Conservation (phyloP, 2,113 vertebrate genomes). For the Buteo buteo region DNA sequence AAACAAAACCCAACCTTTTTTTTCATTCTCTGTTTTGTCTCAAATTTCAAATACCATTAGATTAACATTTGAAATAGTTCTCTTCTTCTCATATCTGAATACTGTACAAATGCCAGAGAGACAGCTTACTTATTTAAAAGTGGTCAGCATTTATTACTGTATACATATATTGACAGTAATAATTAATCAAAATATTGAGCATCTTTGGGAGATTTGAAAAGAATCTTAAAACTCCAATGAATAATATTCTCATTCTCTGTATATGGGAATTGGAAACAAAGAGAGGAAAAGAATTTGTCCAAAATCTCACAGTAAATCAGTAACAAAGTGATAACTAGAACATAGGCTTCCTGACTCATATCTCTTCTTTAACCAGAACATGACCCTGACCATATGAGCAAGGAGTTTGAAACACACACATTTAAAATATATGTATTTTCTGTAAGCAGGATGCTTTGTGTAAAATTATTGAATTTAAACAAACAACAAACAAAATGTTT, state of each 20-base stretch:
- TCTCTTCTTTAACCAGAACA: neutral
- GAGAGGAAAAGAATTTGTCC: neutral
- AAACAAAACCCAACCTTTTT: too few species aligned
- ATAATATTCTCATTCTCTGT: neutral
- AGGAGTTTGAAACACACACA: neutral
- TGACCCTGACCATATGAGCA: neutral
- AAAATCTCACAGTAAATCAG: conserved; percentile 17
- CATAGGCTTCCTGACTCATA: neutral
- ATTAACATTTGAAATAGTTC: neutral
- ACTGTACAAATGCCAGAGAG: neutral
- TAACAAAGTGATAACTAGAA: neutral
- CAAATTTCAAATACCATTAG: neutral
- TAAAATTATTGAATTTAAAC: neutral
- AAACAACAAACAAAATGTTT: neutral
- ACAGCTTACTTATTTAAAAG: neutral
- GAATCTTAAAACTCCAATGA: neutral
- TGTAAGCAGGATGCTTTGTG: neutral
- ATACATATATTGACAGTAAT: neutral
- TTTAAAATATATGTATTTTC: neutral
- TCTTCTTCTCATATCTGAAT: neutral
- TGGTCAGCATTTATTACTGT: neutral
- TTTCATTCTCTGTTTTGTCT: neutral
- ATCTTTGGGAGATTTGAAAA: neutral
- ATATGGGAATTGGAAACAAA: neutral
- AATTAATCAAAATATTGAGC: neutral